Evolutionary conservation across 2,888 invertebrate genomes (phyloP).

Genomic region (Heliconius erato): DNA sequence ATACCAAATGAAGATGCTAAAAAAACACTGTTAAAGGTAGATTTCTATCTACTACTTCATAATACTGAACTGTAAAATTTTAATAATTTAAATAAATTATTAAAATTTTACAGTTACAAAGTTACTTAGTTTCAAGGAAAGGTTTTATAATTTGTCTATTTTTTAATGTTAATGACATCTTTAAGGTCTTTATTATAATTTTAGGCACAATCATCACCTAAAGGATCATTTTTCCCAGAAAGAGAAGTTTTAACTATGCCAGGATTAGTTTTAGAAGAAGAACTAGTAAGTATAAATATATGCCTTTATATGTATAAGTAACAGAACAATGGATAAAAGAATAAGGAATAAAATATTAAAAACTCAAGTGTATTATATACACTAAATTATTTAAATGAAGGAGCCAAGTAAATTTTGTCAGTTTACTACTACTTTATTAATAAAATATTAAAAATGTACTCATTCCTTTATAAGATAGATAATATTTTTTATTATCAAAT

Average conservation of each 20-base stretch:
- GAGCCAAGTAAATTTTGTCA: too few relatives aligned
- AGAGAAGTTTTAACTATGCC: constrained; percentile 93
- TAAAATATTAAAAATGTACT: too few relatives aligned
- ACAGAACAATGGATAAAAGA: background rate
- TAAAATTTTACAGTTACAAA: too few relatives aligned
- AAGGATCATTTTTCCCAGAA: constrained; percentile 90
- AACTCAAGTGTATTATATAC: background rate
- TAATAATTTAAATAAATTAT: too few relatives aligned
- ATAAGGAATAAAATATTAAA: background rate
- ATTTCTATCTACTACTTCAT: background rate
- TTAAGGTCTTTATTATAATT: constrained; percentile 37
- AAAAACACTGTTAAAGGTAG: constrained; percentile 87
- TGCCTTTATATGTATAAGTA: background rate
- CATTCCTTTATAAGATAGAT: too few relatives aligned
- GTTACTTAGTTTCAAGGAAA: too few relatives aligned
- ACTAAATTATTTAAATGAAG: too few relatives aligned
- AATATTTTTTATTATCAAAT: too few relatives aligned
- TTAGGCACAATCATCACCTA: constrained; percentile 87
- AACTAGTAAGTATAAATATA: constrained; percentile 87
- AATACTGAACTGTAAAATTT: too few relatives aligned
- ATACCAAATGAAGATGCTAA: constrained; percentile 92
- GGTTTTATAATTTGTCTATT: too few relatives aligned
- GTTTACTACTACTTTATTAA: too few relatives aligned
- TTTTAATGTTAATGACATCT: too few relatives aligned
- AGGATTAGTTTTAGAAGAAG: constrained; percentile 92